Evolutionary conservation across 1,140 invertebrate genomes (phyloP), one percentile per base, ranked within the genome.

Genomic region (Polypedilum pembai): DNA sequence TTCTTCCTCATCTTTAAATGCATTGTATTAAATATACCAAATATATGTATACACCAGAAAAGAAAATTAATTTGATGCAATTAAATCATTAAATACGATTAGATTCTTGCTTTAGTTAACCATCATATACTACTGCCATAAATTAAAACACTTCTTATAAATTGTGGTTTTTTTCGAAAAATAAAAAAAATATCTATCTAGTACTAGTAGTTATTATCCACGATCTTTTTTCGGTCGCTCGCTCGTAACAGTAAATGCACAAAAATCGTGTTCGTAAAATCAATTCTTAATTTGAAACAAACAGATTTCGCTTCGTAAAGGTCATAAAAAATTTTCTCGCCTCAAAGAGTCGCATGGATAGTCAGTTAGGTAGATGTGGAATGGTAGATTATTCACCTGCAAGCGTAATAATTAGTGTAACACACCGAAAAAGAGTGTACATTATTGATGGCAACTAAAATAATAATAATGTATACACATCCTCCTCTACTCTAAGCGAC

Each of bases 211-310:
- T 5, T 33, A 33, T 33, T 33, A 33, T 33, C 24, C 24, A 33
- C 24, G 24, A 33, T 33, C 24, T 33, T 33, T 33, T 33, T 33
- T 33, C 24, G 24, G 24, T 33, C 24, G 24, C 24, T 33, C 45
- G 45, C 4, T n/a, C n/a, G 8, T 56, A 56, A 56, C 45, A n/a
- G 45, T 56, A 56, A 33, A 33, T 33, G 24, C 45, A 56, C 45
- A 56, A 56, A 56, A 56, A 56, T 56, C 45, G 45, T 56, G 45
- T 15, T 56, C 45, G n/a, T 56, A n/a, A 56, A 56, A 56, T 56
- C 45, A 56, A 56, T 56, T 56, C 45, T 56, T 56, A 56, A 56
- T 56, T 12, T 56, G 45, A 56, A 56, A 56, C n/a, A 56, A 56
- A 15, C 41, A 45, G 41, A 56, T 56, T 56, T 56, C 45, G 7